Conservation (phyloP, 2,797 vertebrate genomes). For the Cephalopachus bancanus region DNA sequence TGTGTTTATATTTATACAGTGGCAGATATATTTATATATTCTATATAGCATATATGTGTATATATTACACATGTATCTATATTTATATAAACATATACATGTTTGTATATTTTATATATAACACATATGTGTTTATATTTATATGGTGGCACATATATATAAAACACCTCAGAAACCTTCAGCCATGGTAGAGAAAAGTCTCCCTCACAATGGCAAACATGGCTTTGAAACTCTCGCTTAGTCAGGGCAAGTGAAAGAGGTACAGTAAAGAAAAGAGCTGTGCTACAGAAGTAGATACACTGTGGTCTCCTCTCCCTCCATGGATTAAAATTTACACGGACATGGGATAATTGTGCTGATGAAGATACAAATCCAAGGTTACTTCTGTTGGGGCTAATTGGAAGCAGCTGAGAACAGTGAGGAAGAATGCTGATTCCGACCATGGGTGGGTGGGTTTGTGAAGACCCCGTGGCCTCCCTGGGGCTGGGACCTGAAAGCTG, state of each 20-base stretch:
- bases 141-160: not conserved
- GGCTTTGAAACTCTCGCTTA: not conserved
- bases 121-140: too few relatives aligned
- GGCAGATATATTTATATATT: too few relatives aligned
- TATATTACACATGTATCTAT: too few relatives aligned
- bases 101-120: too few relatives aligned
- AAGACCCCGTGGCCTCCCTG: constrained; percentile 55
- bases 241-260: not conserved
- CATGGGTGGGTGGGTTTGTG: constrained; percentile 58
- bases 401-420: constrained; percentile 69
- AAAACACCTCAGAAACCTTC: not conserved
- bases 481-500: constrained; percentile 31
- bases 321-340: not conserved
- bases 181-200: not conserved
- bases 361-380: not conserved
- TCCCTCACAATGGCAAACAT: not conserved
- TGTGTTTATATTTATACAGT: too few relatives aligned
- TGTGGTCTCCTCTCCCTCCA: not conserved
- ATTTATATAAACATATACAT: too few relatives aligned
- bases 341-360: constrained; percentile 22
- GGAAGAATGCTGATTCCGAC: not conserved
- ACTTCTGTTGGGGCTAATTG: constrained; percentile 69
- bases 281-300: not conserved
- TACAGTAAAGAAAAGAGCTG: not conserved
- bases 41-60: too few relatives aligned